phyloP scores from a whole-genome alignment of 2,113 vertebrate genomes.

The Mirza zaza region DNA sequence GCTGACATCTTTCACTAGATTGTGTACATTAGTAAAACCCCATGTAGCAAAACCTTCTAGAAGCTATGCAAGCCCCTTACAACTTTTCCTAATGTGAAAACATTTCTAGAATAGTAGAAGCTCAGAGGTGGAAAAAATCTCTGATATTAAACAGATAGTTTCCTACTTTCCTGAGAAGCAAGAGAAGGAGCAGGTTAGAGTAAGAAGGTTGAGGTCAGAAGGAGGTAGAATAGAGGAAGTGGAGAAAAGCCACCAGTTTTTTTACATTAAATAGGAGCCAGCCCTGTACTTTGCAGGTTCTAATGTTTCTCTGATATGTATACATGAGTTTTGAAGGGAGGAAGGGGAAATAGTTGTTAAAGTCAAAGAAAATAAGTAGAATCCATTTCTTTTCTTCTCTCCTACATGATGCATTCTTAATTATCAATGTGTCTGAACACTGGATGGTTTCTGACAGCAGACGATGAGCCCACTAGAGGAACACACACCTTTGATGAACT shows the following conservation, averaged over 20 bases:
- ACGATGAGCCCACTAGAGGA: not conserved
- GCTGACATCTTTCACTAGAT: not conserved
- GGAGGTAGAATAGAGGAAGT: not conserved
- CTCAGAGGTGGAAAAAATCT: not conserved
- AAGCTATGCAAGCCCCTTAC: not conserved
- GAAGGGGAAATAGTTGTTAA: not conserved
- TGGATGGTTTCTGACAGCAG: not conserved
- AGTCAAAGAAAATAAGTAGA: conserved; percentile 31
- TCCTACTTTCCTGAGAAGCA: not conserved
- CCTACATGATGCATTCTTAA: not conserved
- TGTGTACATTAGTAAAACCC: not conserved
- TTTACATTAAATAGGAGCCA: not conserved
- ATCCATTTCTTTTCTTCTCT: not conserved
- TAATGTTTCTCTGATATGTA: not conserved
- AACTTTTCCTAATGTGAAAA: not conserved
- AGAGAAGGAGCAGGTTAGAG: not conserved
- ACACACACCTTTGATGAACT: not conserved
- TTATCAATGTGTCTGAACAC: not conserved
- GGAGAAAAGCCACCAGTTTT: not conserved
- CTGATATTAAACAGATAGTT: not conserved
- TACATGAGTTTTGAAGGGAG: not conserved
- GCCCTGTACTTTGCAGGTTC: not conserved
- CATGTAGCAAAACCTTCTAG: not conserved
- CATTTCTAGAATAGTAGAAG: not conserved
- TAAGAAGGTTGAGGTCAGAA: not conserved